Evolutionary conservation across 1,140 invertebrate species (phyloP).

Genomic region (Panagrolaimus sp.): DNA sequence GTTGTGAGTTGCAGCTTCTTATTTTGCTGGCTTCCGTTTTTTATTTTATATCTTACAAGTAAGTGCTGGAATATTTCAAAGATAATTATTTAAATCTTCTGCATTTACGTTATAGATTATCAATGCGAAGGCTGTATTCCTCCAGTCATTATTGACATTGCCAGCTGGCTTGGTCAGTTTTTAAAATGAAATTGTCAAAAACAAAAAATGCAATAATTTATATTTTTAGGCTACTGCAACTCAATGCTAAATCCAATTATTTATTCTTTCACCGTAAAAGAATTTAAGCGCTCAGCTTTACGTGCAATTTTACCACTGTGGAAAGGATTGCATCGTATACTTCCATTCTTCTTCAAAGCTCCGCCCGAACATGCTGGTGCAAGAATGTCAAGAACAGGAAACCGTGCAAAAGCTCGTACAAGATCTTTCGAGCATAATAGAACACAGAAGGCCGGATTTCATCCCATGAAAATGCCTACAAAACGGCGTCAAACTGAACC

Average conservation of each 20-base stretch:
- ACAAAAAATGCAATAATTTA: neutral
- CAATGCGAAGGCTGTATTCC: constrained; percentile 52
- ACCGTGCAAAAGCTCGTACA: constrained; percentile 33
- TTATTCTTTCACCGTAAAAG: constrained; percentile 60
- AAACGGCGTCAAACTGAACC: constrained; percentile 42
- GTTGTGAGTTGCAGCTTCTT: constrained; percentile 62
- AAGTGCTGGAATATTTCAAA: constrained; percentile 24
- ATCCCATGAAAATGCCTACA: constrained; percentile 21
- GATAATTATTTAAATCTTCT: constrained; percentile 17
- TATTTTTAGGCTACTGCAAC: constrained; percentile 55
- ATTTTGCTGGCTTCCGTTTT: constrained; percentile 64
- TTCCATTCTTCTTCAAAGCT: constrained; percentile 34
- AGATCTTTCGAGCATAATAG: constrained; percentile 1
- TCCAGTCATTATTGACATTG: constrained; percentile 54
- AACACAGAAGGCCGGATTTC: constrained; percentile 11
- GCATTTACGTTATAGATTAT: constrained; percentile 42
- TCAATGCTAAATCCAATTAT: constrained; percentile 60
- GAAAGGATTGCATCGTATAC: constrained; percentile 33
- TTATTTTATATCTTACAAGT: constrained; percentile 62
- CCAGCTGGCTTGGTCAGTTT: constrained; percentile 53
- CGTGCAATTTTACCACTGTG: constrained; percentile 51
- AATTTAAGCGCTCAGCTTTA: constrained; percentile 58
- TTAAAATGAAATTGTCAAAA: neutral
- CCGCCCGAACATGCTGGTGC: constrained; percentile 45
- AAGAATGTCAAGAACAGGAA: constrained; percentile 40